phyloP scores from a whole-genome alignment of 2,888 invertebrate species.

The Lasioglossum figueresi region DNA sequence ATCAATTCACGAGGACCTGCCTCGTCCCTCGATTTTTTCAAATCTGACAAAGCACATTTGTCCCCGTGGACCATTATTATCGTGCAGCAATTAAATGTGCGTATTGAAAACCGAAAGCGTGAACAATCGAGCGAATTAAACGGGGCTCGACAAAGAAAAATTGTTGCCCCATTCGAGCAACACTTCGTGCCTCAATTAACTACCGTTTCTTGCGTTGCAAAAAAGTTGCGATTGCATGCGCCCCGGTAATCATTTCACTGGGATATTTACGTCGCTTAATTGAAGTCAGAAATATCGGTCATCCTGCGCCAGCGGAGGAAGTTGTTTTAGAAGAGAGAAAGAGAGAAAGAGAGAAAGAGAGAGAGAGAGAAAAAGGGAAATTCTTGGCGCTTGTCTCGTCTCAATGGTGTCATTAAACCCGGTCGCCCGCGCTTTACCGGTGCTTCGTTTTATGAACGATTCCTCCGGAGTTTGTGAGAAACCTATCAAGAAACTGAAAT shows the following conservation, averaged over 20 bases:
- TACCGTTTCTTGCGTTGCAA: constrained; percentile 12
- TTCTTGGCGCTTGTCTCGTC: constrained; percentile 15
- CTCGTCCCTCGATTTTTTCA: neutral
- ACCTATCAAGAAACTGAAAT: constrained; percentile 8
- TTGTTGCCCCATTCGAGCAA: neutral
- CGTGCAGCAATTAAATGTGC: neutral
- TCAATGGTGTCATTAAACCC: constrained; percentile 10
- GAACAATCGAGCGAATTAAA: neutral
- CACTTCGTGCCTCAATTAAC: constrained; percentile 4
- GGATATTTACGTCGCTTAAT: constrained; percentile 40
- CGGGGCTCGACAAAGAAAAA: neutral
- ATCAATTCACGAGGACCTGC: neutral
- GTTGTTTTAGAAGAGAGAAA: neutral
- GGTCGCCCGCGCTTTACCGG: neutral
- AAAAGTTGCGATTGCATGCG: constrained; percentile 30
- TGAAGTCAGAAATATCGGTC: constrained; percentile 28
- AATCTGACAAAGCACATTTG: neutral
- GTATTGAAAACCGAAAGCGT: neutral
- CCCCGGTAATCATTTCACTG: constrained; percentile 27
- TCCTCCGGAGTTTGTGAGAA: constrained; percentile 6
- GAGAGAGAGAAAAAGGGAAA: neutral
- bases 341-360: neutral
- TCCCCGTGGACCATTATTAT: neutral
- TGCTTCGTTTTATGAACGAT: constrained; percentile 15
- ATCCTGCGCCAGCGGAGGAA: neutral